Evolutionary conservation across 1,140 invertebrate species (phyloP), one percentile per base, ranked within the genome.

Genomic region (Neelides sp.): DNA sequence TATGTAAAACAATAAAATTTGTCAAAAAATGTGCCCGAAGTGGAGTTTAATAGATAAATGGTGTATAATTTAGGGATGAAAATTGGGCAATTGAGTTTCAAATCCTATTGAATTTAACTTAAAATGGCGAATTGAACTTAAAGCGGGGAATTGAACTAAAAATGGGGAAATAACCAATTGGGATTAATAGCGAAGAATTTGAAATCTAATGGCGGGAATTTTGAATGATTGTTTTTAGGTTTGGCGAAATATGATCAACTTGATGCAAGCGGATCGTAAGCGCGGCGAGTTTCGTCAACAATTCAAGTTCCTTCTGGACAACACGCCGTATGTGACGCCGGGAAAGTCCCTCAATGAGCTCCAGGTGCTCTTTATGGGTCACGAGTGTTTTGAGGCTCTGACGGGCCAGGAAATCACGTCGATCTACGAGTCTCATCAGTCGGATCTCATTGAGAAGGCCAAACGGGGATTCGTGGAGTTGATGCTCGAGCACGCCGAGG

Each of bases 341-440:
- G 93, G 92, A 4, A 93, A 95, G 69, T 78, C 83, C 59, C 70
- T 97, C 47, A 81, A 83, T 3, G 92, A 98, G 71, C 85, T 95
- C 26, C 75, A 88, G 56, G 87, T 96, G 5, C 73, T 93, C 32
- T 91, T 98, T 64, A 86, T 94, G 79, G 92, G 91, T 0, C 76
- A 91, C 24, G 90, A 95, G 66, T 94, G 91, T 64, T 96, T 90
- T 66, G 89, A 54, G 68, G 82, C 83, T 1, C 72, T 98, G 20
- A 80, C 85, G 0, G 88, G 93, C 63, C 76, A 82, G 40, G 91
- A 96, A 65, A 85, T 90, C 63, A 80, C 87, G 63, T 76, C 86
- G 61, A 93, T 97, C 61, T 98, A 96, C 68, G 89, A 95, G 59
- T 80, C 85, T 52, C 90, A 96, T 71, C 93, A 97, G 70, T 77